phyloP scores from a whole-genome alignment of 1,140 invertebrate genomes.

The Condylostylus longicornis region DNA sequence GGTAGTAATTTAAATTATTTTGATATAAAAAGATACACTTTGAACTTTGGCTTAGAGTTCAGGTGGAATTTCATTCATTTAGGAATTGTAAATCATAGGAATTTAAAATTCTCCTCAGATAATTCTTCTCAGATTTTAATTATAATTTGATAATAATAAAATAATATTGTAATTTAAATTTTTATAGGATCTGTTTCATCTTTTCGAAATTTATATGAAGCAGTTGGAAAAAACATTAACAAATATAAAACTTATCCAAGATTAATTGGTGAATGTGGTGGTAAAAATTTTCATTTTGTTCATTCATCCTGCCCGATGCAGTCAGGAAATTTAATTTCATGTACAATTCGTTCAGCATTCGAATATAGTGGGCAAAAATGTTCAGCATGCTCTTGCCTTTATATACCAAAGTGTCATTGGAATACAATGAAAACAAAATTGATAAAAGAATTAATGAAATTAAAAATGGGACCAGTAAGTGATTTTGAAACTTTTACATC shows the following conservation, averaged over 20 bases:
- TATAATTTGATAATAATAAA: too few species aligned
- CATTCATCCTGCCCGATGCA: constrained; percentile 76
- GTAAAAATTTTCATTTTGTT: constrained; percentile 97
- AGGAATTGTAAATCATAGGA: too few species aligned
- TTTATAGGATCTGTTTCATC: constrained; percentile 43
- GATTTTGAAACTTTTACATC: constrained; percentile 74
- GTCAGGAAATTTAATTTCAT: constrained; percentile 54
- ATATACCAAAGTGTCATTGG: constrained; percentile 85
- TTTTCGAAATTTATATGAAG: constrained; percentile 80
- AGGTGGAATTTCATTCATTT: too few species aligned
- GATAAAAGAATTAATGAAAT: constrained; percentile 28
- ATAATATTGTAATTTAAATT: too few species aligned
- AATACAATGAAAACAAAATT: constrained; percentile 20
- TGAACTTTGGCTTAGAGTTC: too few species aligned
- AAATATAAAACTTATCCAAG: constrained; percentile 81
- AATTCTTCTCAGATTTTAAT: too few species aligned
- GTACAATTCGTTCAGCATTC: constrained; percentile 81
- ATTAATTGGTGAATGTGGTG: constrained; percentile 89
- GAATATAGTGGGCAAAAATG: constrained; percentile 97
- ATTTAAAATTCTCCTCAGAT: too few species aligned
- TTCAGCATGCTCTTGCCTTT: constrained; percentile 91
- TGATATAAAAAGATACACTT: too few species aligned
- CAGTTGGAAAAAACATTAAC: constrained; percentile 75
- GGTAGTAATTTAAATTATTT: too few species aligned
- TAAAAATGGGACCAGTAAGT: constrained; percentile 73